Percentiles rank a stretch among this genome's conserved stretches.
Evolutionary conservation across 2,888 invertebrate species (phyloP).

Genomic region (Meteorus colon): DNA sequence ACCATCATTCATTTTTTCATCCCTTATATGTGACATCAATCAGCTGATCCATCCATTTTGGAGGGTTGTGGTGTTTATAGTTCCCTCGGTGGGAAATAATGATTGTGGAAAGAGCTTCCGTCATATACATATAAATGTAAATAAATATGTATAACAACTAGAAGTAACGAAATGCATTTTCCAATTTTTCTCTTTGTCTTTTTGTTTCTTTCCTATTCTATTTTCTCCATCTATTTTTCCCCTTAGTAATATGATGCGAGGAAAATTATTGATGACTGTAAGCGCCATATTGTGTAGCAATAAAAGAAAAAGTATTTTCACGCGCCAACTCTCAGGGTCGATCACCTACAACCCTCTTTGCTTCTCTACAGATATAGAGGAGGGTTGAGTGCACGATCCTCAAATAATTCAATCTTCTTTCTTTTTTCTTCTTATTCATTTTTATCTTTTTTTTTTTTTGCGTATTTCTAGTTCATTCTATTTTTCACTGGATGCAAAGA

Average conservation of each 20-base stretch:
- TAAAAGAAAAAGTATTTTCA: constrained; percentile 2
- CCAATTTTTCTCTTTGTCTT: background rate
- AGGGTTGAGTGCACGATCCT: constrained; percentile 1
- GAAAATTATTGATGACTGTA: background rate
- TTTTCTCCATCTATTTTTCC: background rate
- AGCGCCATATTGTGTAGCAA: constrained; percentile 12
- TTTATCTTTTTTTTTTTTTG: no score
- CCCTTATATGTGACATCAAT: background rate
- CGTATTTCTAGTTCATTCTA: background rate
- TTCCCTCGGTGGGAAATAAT: background rate
- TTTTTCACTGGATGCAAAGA: background rate
- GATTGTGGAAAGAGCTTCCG: background rate
- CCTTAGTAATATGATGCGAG: background rate
- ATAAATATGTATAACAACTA: background rate
- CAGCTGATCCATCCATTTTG: background rate
- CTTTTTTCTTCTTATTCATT: background rate
- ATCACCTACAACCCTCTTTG: background rate
- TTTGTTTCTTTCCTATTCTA: background rate
- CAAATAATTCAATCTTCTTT: background rate
- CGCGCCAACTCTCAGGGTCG: constrained; percentile 9
- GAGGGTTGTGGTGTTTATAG: background rate
- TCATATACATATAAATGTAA: background rate
- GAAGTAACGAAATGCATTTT: background rate
- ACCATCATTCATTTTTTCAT: constrained; percentile 3
- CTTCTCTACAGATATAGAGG: background rate